These are phyloP conservation scores for Propithecus deckenii DNA, from an alignment of 2,797 vertebrate species.

Conservation along the genomic window DNA sequence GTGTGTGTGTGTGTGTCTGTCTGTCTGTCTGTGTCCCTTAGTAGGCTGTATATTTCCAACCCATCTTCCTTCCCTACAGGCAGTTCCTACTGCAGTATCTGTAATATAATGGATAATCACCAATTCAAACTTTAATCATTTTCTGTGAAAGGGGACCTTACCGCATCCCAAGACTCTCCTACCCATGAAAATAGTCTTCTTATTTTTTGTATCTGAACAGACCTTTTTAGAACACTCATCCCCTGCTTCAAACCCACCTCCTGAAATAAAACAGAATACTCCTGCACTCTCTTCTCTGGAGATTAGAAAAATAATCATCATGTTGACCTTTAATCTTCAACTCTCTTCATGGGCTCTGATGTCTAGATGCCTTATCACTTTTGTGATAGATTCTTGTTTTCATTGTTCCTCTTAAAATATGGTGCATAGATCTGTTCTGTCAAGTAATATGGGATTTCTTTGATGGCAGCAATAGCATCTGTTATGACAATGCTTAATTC, in stretches of 20 bases:
- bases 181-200: neutral
- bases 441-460: neutral
- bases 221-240: neutral
- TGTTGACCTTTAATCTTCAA: neutral
- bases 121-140: neutral
- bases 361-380: neutral
- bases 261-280: conserved; percentile 21
- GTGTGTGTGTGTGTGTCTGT: neutral
- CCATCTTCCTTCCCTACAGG: neutral
- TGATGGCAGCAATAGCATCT: neutral
- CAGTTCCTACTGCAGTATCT: neutral
- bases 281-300: neutral
- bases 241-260: neutral
- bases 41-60: neutral
- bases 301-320: neutral
- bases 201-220: neutral
- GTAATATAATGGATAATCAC: neutral
- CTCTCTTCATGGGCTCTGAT: neutral
- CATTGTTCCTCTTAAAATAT: conserved; percentile 17
- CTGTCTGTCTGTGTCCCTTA: neutral
- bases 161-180: neutral
- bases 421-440: neutral
- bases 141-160: neutral
- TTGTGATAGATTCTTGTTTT: conserved; percentile 17
- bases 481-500: neutral